Percentiles rank a stretch among this genome's conserved stretches.
These are phyloP conservation scores for Campopleginae sp. DNA, from an alignment of 2,888 invertebrate species.

Conservation along the genomic window DNA sequence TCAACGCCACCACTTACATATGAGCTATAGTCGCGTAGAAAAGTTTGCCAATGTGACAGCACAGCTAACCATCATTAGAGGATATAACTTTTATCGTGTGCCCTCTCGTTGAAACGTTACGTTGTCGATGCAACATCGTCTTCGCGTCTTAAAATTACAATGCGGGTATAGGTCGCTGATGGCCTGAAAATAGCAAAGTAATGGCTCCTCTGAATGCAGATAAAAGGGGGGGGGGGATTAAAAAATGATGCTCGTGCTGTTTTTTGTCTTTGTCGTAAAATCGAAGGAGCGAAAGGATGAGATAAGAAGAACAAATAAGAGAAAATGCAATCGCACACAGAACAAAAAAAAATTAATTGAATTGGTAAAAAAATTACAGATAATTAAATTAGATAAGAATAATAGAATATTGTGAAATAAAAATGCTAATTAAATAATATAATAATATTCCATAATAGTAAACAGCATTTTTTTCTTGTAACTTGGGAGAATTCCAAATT, in stretches of 20 bases:
- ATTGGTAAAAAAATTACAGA: too few species aligned
- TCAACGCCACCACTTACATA: slow-evolving; percentile 18
- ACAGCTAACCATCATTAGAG: slow-evolving; percentile 49
- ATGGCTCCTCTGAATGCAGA: slow-evolving; percentile 35
- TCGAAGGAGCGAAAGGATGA: background rate
- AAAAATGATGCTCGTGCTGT: background rate
- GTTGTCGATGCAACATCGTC: background rate
- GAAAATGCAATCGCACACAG: too few species aligned
- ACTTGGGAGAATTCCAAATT: too few species aligned
- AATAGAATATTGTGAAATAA: too few species aligned
- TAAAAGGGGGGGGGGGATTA: background rate
- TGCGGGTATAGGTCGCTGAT: slow-evolving; percentile 35
- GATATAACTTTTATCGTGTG: slow-evolving; percentile 44
- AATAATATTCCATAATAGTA: too few species aligned
- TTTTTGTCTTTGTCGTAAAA: background rate
- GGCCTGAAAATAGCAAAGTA: slow-evolving; percentile 57
- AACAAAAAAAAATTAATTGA: too few species aligned
- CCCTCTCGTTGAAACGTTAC: slow-evolving; percentile 20
- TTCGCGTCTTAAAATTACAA: slow-evolving; percentile 56
- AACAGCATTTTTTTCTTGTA: too few species aligned
- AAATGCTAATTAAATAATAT: too few species aligned
- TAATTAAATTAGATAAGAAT: too few species aligned
- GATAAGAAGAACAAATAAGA: too few species aligned
- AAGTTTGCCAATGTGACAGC: background rate
- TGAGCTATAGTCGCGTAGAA: background rate